A percentile compares a stretch with the other conserved stretches of the same genome.
Evolutionary conservation across 2,888 invertebrate species (phyloP).

Genomic region (Nomada fucata): DNA sequence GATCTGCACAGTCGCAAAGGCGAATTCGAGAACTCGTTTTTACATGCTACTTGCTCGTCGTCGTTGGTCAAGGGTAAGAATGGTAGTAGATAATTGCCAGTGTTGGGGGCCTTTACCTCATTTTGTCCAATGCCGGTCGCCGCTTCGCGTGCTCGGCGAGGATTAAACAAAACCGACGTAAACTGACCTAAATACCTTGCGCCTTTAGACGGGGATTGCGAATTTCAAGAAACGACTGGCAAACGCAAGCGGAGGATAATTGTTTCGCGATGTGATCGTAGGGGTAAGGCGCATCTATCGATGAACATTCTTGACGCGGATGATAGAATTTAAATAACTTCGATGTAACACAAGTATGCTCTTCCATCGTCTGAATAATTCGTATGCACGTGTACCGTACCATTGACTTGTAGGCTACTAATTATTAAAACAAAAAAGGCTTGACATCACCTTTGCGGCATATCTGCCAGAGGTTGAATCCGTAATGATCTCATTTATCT

Average conservation of each 20-base stretch:
- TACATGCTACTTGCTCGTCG: neutral
- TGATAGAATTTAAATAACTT: neutral
- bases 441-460: constrained; percentile 4
- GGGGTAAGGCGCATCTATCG: too few species aligned
- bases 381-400: too few species aligned
- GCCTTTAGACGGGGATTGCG: neutral
- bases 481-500: neutral
- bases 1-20: neutral
- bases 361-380: too few species aligned
- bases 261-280: neutral
- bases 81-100: neutral
- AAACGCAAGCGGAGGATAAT: too few species aligned
- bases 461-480: neutral
- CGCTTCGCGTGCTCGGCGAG: neutral
- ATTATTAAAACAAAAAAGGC: neutral
- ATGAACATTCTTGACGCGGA: too few species aligned
- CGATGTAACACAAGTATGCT: neutral
- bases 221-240: neutral
- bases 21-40: too few species aligned
- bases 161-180: neutral
- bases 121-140: neutral
- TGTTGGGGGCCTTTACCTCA: neutral
- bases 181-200: neutral
- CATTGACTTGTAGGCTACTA: neutral
- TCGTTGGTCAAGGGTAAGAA: neutral